Base-by-base conservation (phyloP, 2,888 invertebrate species). In the Teinopalpus imperialis region DNA sequence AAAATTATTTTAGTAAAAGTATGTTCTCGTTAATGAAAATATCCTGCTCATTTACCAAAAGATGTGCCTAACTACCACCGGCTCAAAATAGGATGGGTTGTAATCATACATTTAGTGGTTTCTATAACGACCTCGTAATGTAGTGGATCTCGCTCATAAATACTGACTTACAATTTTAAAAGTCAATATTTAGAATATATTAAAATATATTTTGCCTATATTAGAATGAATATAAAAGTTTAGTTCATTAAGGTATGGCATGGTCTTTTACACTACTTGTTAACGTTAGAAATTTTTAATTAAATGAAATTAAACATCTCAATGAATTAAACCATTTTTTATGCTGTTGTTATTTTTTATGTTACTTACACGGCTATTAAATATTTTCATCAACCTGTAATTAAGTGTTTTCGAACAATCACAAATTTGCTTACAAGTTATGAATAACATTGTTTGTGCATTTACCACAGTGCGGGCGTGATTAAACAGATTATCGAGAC, bases 81-180 rank as follows among this genome's bases (percentile, higher is more conserved):
- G 73, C 66, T 75, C 78, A 61, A 78, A 81, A 79, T 77, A 76
- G 74, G 71, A 67, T 60, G 66, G 27, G 21, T 34, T 68, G 78
- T 77, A 82, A 81, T 82, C 81, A 81, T 82, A 82, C 67, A 72
- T 81, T 86, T 85, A 83, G 85, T 86, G 82, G 81, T 67, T 65
- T 55, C 70, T 75, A 77, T 86, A 85, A 85, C 79, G 81, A 80
- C 79, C 75, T 81, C 79, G 75, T 83, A 81, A 82, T 81, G 73
- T 76, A 79, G 74, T 77, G 63, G 61, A 74, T 70, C 67, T 69
- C 67, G 69, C 72, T 73, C 78, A 77, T 83, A 82, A 82, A 83
- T 81, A 81, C 69, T 64, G 55, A 76, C 78, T 69, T 75, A 77
- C 62, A 59, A 57, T 61, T 64, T 63, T 61, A 61, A 56, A 58